Conservation (phyloP, 2,113 vertebrate species). For the Dromiciops gliroides region DNA sequence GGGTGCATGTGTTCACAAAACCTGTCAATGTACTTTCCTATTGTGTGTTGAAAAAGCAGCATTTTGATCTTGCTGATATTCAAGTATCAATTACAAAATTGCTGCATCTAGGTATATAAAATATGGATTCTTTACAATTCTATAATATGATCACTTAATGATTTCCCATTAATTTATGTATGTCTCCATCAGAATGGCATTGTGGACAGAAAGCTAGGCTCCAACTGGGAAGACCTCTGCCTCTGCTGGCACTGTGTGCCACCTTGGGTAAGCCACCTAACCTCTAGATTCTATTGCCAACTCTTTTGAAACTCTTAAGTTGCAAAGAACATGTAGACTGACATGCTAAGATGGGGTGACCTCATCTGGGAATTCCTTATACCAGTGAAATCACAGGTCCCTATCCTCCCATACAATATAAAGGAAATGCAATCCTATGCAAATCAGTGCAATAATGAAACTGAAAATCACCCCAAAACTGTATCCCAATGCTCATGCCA, state of each 20-base stretch:
- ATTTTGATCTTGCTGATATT: constrained; percentile 17
- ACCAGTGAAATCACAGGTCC: neutral
- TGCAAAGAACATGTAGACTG: neutral
- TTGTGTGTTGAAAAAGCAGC: neutral
- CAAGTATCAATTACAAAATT: constrained; percentile 3
- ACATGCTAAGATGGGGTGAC: neutral
- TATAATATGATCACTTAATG: neutral
- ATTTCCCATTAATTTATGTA: neutral
- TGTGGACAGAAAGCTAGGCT: neutral
- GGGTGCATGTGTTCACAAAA: neutral
- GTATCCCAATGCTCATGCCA: neutral
- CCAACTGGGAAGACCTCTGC: neutral
- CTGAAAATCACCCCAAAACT: neutral
- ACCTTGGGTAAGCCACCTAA: neutral
- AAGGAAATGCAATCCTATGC: neutral
- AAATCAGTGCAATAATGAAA: neutral
- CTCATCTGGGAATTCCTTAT: neutral
- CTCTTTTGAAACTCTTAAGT: neutral
- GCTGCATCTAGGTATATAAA: neutral
- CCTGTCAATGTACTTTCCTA: neutral
- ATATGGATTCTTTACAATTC: neutral
- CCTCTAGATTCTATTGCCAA: neutral
- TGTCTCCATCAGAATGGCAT: neutral
- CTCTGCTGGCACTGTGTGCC: neutral
- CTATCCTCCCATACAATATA: neutral